Percentiles rank a stretch among this genome's conserved stretches.
phyloP scores from a whole-genome alignment of 2,113 vertebrate species.

The Hemibagrus wyckioides region DNA sequence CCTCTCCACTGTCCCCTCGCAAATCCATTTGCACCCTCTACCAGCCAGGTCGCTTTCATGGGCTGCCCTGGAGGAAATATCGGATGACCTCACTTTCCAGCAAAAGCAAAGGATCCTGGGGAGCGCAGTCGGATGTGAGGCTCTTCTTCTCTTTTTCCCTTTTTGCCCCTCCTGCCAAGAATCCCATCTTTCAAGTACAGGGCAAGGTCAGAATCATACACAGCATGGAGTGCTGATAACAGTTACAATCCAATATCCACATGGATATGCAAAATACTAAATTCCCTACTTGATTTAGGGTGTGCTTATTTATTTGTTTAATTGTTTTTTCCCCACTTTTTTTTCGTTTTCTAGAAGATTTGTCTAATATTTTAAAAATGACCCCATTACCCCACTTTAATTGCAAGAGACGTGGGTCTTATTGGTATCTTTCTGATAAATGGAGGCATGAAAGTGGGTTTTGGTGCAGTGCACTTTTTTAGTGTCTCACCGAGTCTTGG shows the following conservation, averaged over 20 bases:
- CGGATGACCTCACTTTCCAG: conserved; percentile 72
- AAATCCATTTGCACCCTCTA: conserved; percentile 69
- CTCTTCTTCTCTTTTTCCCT: conserved; percentile 56
- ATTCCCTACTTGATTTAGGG: background rate
- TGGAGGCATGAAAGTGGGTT: conserved; percentile 44
- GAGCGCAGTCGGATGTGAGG: conserved; percentile 51
- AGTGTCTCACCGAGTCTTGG: conserved; percentile 30
- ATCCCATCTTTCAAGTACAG: conserved; percentile 75
- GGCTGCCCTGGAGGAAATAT: conserved; percentile 79
- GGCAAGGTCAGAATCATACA: conserved; percentile 74
- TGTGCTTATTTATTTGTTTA: background rate
- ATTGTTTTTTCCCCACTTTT: too few relatives aligned
- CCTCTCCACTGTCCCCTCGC: conserved; percentile 49
- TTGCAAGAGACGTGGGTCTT: conserved; percentile 35
- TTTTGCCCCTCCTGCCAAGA: conserved; percentile 58
- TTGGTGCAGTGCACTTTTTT: conserved; percentile 20
- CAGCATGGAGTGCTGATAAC: conserved; percentile 13
- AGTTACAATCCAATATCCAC: conserved; percentile 20
- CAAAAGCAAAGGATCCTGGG: conserved; percentile 67
- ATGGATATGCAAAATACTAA: background rate
- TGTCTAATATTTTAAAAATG: conserved; percentile 32
- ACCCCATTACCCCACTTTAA: conserved; percentile 25
- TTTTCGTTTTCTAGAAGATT: conserved; percentile 28
- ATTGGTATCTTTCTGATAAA: conserved; percentile 29
- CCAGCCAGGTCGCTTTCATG: conserved; percentile 71